Conservation (phyloP, 2,888 invertebrate species). For the Ophion obscuratus region DNA sequence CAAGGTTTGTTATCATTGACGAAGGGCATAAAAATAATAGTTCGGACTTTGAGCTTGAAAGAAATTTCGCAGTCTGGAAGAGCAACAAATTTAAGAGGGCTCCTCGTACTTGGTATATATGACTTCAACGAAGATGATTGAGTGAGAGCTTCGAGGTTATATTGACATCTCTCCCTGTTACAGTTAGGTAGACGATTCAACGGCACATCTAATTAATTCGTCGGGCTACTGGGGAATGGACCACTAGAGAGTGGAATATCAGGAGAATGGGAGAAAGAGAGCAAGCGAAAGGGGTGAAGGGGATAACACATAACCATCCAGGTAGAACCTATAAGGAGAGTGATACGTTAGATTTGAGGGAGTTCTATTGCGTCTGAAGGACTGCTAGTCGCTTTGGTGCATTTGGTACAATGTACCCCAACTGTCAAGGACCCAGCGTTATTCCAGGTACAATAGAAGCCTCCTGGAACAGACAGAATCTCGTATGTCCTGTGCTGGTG, state of each 20-base stretch:
- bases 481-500: constrained; percentile 63
- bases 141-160: constrained; percentile 7
- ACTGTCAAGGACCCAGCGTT: constrained; percentile 76
- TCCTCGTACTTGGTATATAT: constrained; percentile 9
- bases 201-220: constrained; percentile 77
- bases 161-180: constrained; percentile 5
- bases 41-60: constrained; percentile 27
- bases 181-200: constrained; percentile 40
- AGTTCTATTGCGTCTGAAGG: constrained; percentile 69
- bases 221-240: constrained; percentile 47
- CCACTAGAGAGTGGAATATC: constrained; percentile 27
- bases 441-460: constrained; percentile 76
- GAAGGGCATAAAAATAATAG: constrained; percentile 27
- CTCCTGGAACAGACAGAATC: constrained; percentile 73
- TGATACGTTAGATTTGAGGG: constrained; percentile 38
- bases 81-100: constrained; percentile 33
- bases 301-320: constrained; percentile 1
- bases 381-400: constrained; percentile 68
- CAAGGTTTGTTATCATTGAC: constrained; percentile 31
- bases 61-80: constrained; percentile 24
- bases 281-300: constrained; percentile 8
- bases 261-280: background rate
- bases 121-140: constrained; percentile 8
- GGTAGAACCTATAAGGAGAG: constrained; percentile 17
- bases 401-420: constrained; percentile 73